Base-by-base conservation (phyloP, 2,888 invertebrate species). In the Cataglyphis altisquamis region DNA sequence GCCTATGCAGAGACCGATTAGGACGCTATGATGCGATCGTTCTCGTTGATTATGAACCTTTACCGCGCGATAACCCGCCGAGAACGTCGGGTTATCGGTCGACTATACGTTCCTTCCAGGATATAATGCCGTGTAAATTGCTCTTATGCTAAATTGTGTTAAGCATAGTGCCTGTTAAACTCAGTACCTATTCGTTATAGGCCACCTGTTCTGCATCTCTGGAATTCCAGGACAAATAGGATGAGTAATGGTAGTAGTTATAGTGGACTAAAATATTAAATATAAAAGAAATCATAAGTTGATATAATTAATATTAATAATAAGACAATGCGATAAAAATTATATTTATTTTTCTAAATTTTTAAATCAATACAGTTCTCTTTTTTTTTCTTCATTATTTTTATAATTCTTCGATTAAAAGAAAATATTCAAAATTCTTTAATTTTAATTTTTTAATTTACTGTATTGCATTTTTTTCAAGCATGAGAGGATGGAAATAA, bases 61-160 rank as follows among this genome's bases (percentile, higher is more conserved):
- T 36, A 45, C 78, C 72, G 78, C 78, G 78, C 32, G 57, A 80
- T 80, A 80, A 80, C 57, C 78, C 52, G 32, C 9, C 29, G 52
- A 12, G 78, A 25, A 36, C 60, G 72, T 12, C 29, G 39, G 36
- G 41, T 41, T 78, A 70, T 72, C 78, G 72, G 78, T 21, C 55
- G 32, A 57, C 55, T 78, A 32, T 57, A 32, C 70, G 70, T 45
- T 72, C 78, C 72, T 80, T 72, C 78, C 60, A 45, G 72, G 60
- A 60, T 60, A 80, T 80, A 80, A 80, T 80, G 45, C 72, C 72
- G 78, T 80, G 78, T 80, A 80, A 80, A 77, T 80, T 72, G 70
- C 78, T 45, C 32, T 45, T 72, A 60, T 60, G 60, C 78, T 72
- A 70, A 72, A 80, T 80, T 60, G 78, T 70, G 70, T 70, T 78